Conservation (phyloP, 2,797 vertebrate genomes). For the Chromobotia macracanthus region DNA sequence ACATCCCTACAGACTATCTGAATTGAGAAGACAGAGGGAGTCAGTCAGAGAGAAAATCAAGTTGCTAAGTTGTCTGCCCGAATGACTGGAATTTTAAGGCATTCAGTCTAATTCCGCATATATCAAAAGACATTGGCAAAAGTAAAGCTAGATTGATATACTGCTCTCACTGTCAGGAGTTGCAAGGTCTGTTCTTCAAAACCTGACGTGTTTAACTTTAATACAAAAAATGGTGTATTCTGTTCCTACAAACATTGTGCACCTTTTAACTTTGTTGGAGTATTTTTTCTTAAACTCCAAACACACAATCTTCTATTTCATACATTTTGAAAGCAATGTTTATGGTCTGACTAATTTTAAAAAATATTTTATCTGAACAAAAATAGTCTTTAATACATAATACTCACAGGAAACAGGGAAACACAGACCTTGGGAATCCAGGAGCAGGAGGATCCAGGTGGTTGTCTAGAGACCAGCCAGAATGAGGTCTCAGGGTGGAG, state of each 20-base stretch:
- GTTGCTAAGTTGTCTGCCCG: conserved; percentile 70
- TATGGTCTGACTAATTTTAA: no score
- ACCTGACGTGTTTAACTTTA: conserved; percentile 4
- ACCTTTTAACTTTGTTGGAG: no score
- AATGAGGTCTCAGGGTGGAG: no score
- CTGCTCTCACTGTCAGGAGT: conserved; percentile 68
- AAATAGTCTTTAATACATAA: no score
- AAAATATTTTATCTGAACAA: no score
- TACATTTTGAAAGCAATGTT: no score
- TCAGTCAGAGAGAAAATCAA: conserved; percentile 60
- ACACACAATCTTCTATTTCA: no score
- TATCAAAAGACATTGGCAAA: conserved; percentile 65
- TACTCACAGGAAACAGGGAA: no score
- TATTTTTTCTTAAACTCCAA: no score
- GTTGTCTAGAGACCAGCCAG: no score
- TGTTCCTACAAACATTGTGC: conserved; percentile 2
- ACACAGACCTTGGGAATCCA: no score
- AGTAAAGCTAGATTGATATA: conserved; percentile 74
- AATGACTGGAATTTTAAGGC: conserved; percentile 67
- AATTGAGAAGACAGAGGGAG: conserved; percentile 60
- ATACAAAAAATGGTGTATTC: conserved; percentile 10
- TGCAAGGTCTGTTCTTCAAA: conserved; percentile 51
- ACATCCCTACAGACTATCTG: conserved; percentile 65
- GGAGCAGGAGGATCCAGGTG: no score
- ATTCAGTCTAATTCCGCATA: conserved; percentile 76